Conservation (phyloP, 1,140 invertebrate species). For the Zelostemma sp. region DNA sequence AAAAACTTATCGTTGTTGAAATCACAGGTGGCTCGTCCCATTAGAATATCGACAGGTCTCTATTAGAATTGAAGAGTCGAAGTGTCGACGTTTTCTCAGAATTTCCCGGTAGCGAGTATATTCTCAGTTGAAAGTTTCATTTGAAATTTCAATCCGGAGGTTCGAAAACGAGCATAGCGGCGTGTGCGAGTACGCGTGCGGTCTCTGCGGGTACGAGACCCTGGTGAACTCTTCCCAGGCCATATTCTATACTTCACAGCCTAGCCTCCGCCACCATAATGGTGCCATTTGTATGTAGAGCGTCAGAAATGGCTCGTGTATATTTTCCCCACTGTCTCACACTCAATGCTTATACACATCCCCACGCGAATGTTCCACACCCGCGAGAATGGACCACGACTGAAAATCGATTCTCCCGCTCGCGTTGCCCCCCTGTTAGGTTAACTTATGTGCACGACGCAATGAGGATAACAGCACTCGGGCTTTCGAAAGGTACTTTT, state of each 20-base stretch:
- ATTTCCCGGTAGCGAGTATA: slow-evolving; percentile 29
- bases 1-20: neutral
- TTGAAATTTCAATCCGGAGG: slow-evolving; percentile 39
- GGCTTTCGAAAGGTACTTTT: too few relatives aligned
- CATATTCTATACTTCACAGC: slow-evolving; percentile 28
- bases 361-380: slow-evolving; percentile 25
- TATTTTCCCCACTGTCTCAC: slow-evolving; percentile 30
- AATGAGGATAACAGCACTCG: too few relatives aligned
- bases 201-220: slow-evolving; percentile 10
- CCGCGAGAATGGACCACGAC: slow-evolving; percentile 31
- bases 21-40: too few relatives aligned
- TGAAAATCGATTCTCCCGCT: slow-evolving; percentile 33
- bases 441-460: slow-evolving; percentile 35
- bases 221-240: slow-evolving; percentile 15
- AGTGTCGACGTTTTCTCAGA: slow-evolving; percentile 35
- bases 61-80: slow-evolving; percentile 36
- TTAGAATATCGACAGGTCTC: slow-evolving; percentile 22
- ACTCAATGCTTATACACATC: slow-evolving; percentile 18
- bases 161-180: slow-evolving; percentile 20
- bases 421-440: slow-evolving; percentile 28
- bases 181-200: slow-evolving; percentile 19
- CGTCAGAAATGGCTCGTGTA: slow-evolving; percentile 24
- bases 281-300: slow-evolving; percentile 53
- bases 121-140: slow-evolving; percentile 38
- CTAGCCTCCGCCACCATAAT: slow-evolving; percentile 46